These are phyloP conservation scores for Acanthiza pusilla DNA, from an alignment of 2,797 vertebrate genomes.

Conservation along the genomic window DNA sequence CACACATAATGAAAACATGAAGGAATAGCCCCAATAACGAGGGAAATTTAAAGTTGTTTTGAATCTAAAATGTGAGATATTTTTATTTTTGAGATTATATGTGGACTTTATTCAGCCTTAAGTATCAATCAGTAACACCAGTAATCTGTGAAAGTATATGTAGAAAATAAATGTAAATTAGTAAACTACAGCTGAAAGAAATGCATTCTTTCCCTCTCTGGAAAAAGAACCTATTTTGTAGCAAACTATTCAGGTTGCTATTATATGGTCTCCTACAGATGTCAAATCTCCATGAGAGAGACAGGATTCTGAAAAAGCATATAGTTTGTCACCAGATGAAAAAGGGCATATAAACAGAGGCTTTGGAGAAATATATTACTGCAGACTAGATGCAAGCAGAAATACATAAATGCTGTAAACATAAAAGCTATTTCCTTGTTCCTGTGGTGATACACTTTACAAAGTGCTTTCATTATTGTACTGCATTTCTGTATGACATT, in stretches of 20 bases:
- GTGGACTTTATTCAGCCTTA: neutral
- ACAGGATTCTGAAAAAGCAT: neutral
- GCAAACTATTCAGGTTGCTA: neutral
- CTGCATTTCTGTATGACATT: neutral
- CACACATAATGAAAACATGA: neutral
- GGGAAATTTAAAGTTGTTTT: neutral
- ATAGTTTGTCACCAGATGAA: neutral
- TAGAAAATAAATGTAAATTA: neutral
- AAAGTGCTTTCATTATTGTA: constrained; percentile 10
- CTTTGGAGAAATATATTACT: neutral
- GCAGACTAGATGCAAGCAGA: neutral
- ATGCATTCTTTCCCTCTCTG: neutral
- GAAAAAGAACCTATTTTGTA: neutral
- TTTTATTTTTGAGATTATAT: neutral
- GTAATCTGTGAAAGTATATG: neutral
- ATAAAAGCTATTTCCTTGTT: constrained; percentile 24
- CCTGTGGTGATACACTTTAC: constrained; percentile 3
- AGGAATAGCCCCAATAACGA: neutral
- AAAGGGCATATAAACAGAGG: neutral
- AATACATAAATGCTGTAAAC: neutral
- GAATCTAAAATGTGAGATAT: neutral
- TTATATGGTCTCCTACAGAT: neutral
- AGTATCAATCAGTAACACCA: neutral
- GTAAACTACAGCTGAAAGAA: neutral
- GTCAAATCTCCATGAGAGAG: neutral